These are phyloP conservation scores for Miltochrista miniata DNA, from an alignment of 2,888 invertebrate genomes.

Conservation along the genomic window DNA sequence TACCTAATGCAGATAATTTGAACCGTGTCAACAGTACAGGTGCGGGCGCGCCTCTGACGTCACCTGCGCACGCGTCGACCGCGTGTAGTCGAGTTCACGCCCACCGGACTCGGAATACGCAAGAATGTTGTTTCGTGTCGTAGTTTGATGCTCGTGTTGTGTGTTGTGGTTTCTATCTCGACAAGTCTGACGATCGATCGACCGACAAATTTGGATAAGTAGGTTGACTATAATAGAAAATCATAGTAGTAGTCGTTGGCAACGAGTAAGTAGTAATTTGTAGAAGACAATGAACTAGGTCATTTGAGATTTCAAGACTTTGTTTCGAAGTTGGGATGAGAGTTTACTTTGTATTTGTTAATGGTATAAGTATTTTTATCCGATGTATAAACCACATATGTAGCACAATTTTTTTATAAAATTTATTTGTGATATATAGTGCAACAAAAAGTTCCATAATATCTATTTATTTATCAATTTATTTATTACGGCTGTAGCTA, in stretches of 20 bases:
- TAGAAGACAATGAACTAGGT: not conserved
- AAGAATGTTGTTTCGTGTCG: slow-evolving; percentile 28
- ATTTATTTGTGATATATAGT: too few relatives aligned
- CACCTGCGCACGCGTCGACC: slow-evolving; percentile 36
- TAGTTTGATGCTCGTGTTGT: not conserved
- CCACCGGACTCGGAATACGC: slow-evolving; percentile 20
- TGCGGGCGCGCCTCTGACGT: slow-evolving; percentile 44
- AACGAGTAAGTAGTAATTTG: not conserved
- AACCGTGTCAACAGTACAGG: slow-evolving; percentile 5
- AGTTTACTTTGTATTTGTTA: too few relatives aligned
- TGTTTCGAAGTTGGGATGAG: too few relatives aligned
- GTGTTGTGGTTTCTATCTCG: not conserved
- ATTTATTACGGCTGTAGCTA: too few relatives aligned
- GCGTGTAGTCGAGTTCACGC: slow-evolving; percentile 37
- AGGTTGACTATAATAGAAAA: too few relatives aligned
- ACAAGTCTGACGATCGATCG: not conserved
- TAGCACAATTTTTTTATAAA: too few relatives aligned
- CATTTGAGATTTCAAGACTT: not conserved
- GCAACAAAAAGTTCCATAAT: too few relatives aligned
- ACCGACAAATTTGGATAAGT: slow-evolving; percentile 1
- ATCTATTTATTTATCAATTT: too few relatives aligned
- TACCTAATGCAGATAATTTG: slow-evolving; percentile 1
- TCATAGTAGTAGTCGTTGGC: not conserved
- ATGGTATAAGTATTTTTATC: too few relatives aligned
- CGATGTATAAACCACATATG: too few relatives aligned